A percentile compares a stretch with the other conserved stretches of the same genome.
Conservation (phyloP, 2,888 invertebrate genomes). For the Stictocephala bisonia region DNA sequence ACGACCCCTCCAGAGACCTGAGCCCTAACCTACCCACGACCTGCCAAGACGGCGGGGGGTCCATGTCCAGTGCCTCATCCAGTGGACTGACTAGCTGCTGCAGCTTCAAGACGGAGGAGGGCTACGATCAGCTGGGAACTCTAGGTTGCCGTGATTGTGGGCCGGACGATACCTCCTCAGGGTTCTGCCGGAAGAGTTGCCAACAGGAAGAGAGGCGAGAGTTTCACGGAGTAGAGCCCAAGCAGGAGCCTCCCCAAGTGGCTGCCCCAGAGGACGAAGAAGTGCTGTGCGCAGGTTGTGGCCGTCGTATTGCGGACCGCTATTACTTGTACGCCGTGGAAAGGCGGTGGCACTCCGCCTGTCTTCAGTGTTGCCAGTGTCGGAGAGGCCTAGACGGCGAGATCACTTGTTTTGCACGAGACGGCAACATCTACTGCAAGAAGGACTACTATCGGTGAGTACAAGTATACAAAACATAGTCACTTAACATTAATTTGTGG, state of each 20-base stretch:
- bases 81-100: constrained; percentile 61
- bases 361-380: constrained; percentile 92
- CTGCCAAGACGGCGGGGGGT: constrained; percentile 69
- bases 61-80: constrained; percentile 57
- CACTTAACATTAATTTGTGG: too few relatives aligned
- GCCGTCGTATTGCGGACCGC: constrained; percentile 85
- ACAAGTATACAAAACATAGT: too few relatives aligned
- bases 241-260: constrained; percentile 39
- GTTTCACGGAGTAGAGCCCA: constrained; percentile 55
- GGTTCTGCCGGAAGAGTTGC: constrained; percentile 40
- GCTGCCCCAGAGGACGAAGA: constrained; percentile 63
- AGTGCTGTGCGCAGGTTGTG: constrained; percentile 88
- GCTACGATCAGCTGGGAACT: constrained; percentile 59
- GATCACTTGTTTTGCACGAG: constrained; percentile 91
- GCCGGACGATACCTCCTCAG: constrained; percentile 55
- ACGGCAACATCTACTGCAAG: constrained; percentile 96
- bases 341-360: constrained; percentile 92
- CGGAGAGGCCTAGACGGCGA: constrained; percentile 90
- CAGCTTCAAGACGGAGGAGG: constrained; percentile 63
- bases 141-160: constrained; percentile 61
- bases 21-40: constrained; percentile 79
- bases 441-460: constrained; percentile 96
- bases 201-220: constrained; percentile 38
- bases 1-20: constrained; percentile 78
- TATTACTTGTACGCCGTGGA: constrained; percentile 93